Percentiles rank a stretch among this genome's conserved stretches.
phyloP scores from a whole-genome alignment of 1,140 invertebrate species.

The Anthonomus grandis region DNA sequence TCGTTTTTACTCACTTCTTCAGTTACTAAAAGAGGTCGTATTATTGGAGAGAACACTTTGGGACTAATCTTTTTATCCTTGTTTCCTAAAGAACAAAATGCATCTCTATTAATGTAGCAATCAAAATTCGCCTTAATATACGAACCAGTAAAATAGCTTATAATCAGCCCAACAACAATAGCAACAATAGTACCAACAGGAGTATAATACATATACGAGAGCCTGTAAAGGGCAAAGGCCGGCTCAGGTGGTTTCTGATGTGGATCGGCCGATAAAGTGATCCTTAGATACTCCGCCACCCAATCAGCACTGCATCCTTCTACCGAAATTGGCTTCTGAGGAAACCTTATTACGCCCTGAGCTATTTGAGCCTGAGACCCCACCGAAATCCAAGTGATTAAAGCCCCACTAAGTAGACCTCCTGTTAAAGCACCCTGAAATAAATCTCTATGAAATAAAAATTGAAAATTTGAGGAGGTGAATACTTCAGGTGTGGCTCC shows the following conservation, averaged over 20 bases:
- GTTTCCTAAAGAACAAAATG: not conserved
- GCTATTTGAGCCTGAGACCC: slow-evolving; percentile 74
- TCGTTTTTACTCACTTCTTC: too few relatives aligned
- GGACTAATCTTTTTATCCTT: not conserved
- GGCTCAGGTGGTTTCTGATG: slow-evolving; percentile 13
- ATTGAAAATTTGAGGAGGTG: not conserved
- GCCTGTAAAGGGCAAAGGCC: slow-evolving; percentile 31
- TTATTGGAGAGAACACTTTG: not conserved
- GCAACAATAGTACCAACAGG: slow-evolving; percentile 33
- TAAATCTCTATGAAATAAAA: not conserved
- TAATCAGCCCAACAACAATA: slow-evolving; percentile 35
- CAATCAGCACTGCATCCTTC: slow-evolving; percentile 58
- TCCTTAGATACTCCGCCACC: slow-evolving; percentile 39
- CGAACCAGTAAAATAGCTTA: slow-evolving; percentile 43
- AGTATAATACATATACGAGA: slow-evolving; percentile 44
- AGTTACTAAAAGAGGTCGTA: too few relatives aligned
- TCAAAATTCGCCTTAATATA: not conserved
- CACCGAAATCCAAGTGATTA: slow-evolving; percentile 83
- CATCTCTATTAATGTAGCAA: not conserved
- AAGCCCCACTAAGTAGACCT: slow-evolving; percentile 61
- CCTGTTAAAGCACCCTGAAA: slow-evolving; percentile 75
- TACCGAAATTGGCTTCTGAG: slow-evolving; percentile 51
- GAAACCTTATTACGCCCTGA: slow-evolving; percentile 49
- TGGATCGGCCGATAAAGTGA: slow-evolving; percentile 8
- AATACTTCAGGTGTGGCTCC: slow-evolving; percentile 58